A percentile compares a stretch with the other conserved stretches of the same genome.
These are phyloP conservation scores for Oegoconia quadripuncta DNA, from an alignment of 2,888 invertebrate genomes.

Conservation along the genomic window DNA sequence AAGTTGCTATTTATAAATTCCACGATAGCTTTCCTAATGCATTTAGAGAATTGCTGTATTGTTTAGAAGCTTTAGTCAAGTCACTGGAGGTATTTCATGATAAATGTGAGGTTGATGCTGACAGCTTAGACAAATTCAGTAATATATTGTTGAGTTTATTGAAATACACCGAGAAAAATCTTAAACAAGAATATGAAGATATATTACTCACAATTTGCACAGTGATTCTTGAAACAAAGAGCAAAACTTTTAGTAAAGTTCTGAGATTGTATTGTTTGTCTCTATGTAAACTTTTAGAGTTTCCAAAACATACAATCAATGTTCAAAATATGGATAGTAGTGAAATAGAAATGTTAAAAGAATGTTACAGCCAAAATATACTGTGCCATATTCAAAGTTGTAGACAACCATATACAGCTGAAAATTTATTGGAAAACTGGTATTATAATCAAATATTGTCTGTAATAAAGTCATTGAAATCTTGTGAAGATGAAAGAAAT, in stretches of 20 bases:
- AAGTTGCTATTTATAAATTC: constrained; percentile 41
- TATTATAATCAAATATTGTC: constrained; percentile 43
- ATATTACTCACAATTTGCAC: constrained; percentile 41
- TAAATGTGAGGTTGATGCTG: constrained; percentile 46
- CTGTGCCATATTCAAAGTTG: constrained; percentile 29
- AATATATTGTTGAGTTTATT: constrained; percentile 37
- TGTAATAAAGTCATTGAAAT: constrained; percentile 42
- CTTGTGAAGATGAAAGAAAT: constrained; percentile 36
- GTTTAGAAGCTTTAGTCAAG: constrained; percentile 45
- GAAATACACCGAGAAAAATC: constrained; percentile 25
- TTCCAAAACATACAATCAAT: constrained; percentile 40
- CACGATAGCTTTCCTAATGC: constrained; percentile 37
- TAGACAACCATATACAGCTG: constrained; percentile 13
- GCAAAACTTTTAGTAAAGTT: constrained; percentile 42
- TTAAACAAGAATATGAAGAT: constrained; percentile 29
- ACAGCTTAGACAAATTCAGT: constrained; percentile 43
- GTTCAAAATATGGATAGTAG: constrained; percentile 41
- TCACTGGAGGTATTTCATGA: constrained; percentile 46
- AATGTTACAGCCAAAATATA: constrained; percentile 44
- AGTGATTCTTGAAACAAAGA: constrained; percentile 38
- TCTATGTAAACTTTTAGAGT: constrained; percentile 38
- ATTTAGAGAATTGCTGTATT: constrained; percentile 38
- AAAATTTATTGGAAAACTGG: constrained; percentile 41
- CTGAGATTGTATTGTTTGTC: constrained; percentile 49
- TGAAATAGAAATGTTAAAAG: constrained; percentile 46